Conservation (phyloP, 2,113 vertebrate genomes). For the Meles meles region DNA sequence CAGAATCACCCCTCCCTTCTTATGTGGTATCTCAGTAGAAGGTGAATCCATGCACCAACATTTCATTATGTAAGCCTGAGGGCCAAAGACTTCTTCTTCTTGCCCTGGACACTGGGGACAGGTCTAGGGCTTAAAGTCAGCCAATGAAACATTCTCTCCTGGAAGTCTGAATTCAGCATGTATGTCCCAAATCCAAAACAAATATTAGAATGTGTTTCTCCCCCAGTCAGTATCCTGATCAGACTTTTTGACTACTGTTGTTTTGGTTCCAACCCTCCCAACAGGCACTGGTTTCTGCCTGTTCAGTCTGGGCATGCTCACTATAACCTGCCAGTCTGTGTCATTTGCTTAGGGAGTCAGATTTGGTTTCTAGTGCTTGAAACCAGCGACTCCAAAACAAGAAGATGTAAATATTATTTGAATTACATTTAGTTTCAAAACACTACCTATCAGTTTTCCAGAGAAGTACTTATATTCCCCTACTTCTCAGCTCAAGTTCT, state of each 20-base stretch:
- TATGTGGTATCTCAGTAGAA: neutral
- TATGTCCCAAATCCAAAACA: neutral
- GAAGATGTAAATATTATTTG: neutral
- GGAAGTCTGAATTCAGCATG: neutral
- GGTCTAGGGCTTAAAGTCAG: too few species aligned
- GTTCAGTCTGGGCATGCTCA: neutral
- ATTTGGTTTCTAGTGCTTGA: neutral
- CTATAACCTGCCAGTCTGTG: neutral
- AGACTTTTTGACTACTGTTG: neutral
- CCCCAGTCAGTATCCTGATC: neutral
- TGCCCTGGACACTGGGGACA: too few species aligned
- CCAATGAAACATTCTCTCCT: neutral
- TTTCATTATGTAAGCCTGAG: neutral
- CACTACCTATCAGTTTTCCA: neutral
- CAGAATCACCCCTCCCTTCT: neutral
- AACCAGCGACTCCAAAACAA: neutral
- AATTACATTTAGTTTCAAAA: neutral
- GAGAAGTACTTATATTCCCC: neutral
- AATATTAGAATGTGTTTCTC: neutral
- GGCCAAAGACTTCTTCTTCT: neutral
- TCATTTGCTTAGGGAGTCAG: neutral
- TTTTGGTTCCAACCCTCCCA: neutral
- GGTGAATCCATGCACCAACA: rapidly evolving
- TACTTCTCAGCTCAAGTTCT: neutral
- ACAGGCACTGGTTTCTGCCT: neutral